These are phyloP conservation scores for Bombus waltoni DNA, from an alignment of 1,140 invertebrate genomes.

Conservation along the genomic window DNA sequence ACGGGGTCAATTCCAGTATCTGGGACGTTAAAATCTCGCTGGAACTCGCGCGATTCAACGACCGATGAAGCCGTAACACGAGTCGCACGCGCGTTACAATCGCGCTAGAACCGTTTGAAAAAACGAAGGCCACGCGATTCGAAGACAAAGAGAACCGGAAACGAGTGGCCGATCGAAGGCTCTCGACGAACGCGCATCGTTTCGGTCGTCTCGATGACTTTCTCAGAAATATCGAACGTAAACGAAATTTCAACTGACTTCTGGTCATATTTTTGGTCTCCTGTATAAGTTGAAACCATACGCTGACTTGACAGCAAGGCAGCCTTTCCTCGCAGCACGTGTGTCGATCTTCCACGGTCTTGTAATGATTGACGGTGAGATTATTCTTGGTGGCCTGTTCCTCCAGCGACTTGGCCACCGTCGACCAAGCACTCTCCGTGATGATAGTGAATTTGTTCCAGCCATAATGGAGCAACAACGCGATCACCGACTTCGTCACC, in stretches of 20 bases:
- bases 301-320: constrained; percentile 88
- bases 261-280: constrained; percentile 94
- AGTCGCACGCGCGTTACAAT: neutral
- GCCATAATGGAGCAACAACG: constrained; percentile 93
- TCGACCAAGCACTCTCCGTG: constrained; percentile 91
- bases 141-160: neutral
- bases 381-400: constrained; percentile 88
- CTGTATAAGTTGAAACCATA: constrained; percentile 94
- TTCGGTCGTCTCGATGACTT: neutral
- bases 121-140: neutral
- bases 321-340: constrained; percentile 90
- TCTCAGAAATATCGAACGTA: neutral
- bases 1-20: neutral
- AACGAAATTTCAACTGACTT: constrained; percentile 85
- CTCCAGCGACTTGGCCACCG: constrained; percentile 89
- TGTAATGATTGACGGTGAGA: constrained; percentile 91
- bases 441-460: constrained; percentile 98
- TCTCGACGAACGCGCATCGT: neutral
- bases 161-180: neutral
- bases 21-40: neutral
- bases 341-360: constrained; percentile 86
- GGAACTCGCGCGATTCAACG: neutral
- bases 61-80: neutral
- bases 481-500: constrained; percentile 96
- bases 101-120: neutral